phyloP scores from a whole-genome alignment of 1,140 invertebrate species.

The Amphibalanus amphitrite region DNA sequence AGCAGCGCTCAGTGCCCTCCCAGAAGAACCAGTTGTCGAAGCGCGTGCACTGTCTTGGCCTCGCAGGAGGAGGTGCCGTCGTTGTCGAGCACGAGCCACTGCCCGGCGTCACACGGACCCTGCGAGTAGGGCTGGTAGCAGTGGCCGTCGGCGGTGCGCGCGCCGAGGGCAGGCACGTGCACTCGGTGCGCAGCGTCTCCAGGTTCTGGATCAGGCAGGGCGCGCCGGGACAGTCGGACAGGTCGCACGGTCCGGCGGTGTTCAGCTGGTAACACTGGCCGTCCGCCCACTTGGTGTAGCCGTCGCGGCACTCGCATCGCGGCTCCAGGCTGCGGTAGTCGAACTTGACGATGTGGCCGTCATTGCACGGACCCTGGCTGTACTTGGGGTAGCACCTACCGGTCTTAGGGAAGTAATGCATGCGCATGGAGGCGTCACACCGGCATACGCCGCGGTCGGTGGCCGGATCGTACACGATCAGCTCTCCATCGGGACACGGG shows the following conservation, averaged over 20 bases:
- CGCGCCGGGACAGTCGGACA: too few species aligned
- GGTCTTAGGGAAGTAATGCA: slow-evolving; percentile 19
- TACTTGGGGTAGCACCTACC: slow-evolving; percentile 19
- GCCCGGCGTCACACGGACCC: slow-evolving; percentile 20
- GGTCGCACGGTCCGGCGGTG: slow-evolving; percentile 20
- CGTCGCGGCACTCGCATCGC: slow-evolving; percentile 20
- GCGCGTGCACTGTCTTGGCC: slow-evolving; percentile 20
- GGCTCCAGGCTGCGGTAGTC: slow-evolving; percentile 20
- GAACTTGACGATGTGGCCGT: slow-evolving; percentile 20
- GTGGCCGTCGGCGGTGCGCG: slow-evolving; percentile 17
- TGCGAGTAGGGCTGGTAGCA: slow-evolving; percentile 20
- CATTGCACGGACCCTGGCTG: slow-evolving; percentile 20
- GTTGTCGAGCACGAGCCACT: slow-evolving; percentile 21
- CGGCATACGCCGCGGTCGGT: slow-evolving; percentile 16
- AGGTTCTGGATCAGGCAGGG: slow-evolving; percentile 18
- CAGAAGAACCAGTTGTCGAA: slow-evolving; percentile 24
- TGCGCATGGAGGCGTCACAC: slow-evolving; percentile 17
- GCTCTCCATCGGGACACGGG: slow-evolving; percentile 19
- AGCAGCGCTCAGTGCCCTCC: slow-evolving; percentile 21
- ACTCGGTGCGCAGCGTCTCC: slow-evolving; percentile 20
- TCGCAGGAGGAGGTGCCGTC: slow-evolving; percentile 18
- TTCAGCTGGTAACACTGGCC: slow-evolving; percentile 21
- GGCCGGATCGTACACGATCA: slow-evolving; percentile 17
- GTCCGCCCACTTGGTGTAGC: slow-evolving; percentile 20
- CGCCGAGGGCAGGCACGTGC: slow-evolving; percentile 19